These are phyloP conservation scores for Rhopalosiphum nymphaeae DNA, from an alignment of 2,888 invertebrate genomes.

Conservation along the genomic window DNA sequence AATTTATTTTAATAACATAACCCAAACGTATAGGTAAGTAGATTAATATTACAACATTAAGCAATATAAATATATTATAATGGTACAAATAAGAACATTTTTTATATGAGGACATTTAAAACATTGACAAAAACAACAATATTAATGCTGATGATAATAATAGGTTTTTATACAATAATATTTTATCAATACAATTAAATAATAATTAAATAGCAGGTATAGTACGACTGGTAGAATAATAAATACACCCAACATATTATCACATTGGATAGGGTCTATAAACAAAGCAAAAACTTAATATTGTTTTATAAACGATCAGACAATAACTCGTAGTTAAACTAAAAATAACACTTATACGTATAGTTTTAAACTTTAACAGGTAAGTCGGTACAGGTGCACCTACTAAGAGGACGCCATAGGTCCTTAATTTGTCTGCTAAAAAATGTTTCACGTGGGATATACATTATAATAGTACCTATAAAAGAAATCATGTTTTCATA, in stretches of 20 bases:
- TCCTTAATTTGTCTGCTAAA: neutral
- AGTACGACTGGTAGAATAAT: neutral
- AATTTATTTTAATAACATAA: neutral
- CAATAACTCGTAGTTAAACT: neutral
- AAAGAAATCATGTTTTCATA: neutral
- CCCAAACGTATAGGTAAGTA: neutral
- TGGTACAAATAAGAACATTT: conserved; percentile 6
- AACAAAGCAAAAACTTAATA: neutral
- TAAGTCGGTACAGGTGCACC: neutral
- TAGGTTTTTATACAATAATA: neutral
- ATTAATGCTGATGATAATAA: neutral
- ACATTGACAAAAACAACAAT: neutral
- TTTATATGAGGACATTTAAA: neutral
- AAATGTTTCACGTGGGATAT: neutral
- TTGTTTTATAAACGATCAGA: neutral
- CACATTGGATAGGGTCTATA: neutral
- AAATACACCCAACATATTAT: neutral
- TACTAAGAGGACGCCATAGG: neutral
- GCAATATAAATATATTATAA: neutral
- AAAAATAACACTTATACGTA: neutral
- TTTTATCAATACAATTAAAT: neutral
- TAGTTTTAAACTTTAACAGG: neutral
- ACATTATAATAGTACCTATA: neutral
- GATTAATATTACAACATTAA: neutral
- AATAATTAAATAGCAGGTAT: neutral